A percentile compares a stretch with the other conserved stretches of the same genome.
These are phyloP conservation scores for Melanargia galathea DNA, from an alignment of 2,888 invertebrate species.

Conservation along the genomic window DNA sequence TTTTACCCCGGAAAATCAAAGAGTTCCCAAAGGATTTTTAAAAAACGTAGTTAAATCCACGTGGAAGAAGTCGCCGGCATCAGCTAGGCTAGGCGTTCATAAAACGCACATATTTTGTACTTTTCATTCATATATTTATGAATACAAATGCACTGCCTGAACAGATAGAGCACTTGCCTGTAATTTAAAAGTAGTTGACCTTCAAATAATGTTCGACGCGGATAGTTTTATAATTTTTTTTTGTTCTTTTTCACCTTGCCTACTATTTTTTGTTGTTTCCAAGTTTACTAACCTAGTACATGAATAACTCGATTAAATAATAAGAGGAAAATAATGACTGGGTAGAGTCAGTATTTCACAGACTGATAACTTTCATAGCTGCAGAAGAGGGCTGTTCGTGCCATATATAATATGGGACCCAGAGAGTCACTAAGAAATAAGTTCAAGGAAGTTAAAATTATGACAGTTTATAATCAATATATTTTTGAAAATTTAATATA, in stretches of 20 bases:
- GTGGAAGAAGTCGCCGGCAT: too few relatives aligned
- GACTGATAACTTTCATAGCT: background rate
- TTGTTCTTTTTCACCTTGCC: conserved; percentile 10
- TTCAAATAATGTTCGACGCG: conserved; percentile 23
- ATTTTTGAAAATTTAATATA: too few relatives aligned
- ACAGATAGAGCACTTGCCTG: conserved; percentile 24
- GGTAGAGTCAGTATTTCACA: background rate
- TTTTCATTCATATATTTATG: too few relatives aligned
- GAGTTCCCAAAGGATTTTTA: too few relatives aligned
- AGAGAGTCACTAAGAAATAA: too few relatives aligned
- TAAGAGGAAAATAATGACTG: background rate
- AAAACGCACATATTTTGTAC: conserved; percentile 4
- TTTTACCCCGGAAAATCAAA: too few relatives aligned
- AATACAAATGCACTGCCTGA: conserved; percentile 27
- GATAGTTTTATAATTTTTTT: conserved; percentile 12
- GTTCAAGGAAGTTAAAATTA: too few relatives aligned
- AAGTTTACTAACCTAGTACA: conserved; percentile 3
- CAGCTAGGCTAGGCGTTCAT: too few relatives aligned
- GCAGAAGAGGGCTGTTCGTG: too few relatives aligned
- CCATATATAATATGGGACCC: too few relatives aligned
- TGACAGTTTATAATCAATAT: too few relatives aligned
- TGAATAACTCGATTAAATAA: background rate
- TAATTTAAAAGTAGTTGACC: conserved; percentile 34
- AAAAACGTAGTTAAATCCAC: too few relatives aligned
- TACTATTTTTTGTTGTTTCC: background rate